A percentile compares a stretch with the other conserved stretches of the same genome.
Conservation (phyloP, 2,797 vertebrate species). For the Anisognathus igniventris region DNA sequence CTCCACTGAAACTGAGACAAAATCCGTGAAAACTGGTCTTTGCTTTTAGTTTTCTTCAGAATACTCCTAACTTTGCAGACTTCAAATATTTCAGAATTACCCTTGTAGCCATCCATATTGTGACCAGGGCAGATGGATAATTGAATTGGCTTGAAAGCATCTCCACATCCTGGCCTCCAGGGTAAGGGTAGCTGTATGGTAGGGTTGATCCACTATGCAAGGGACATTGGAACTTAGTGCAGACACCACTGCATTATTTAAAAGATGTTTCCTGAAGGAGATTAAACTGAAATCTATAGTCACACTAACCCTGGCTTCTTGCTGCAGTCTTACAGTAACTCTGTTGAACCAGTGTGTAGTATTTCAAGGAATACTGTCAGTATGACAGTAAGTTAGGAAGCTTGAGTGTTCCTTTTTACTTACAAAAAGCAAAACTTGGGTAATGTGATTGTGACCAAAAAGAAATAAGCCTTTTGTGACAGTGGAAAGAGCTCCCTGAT, state of each 20-base stretch:
- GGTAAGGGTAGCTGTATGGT: not conserved
- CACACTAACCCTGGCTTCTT: not conserved
- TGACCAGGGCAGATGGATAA: not conserved
- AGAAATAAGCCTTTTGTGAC: not conserved
- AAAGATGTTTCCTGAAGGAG: not conserved
- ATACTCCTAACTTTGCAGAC: not conserved
- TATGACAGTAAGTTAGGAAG: not conserved
- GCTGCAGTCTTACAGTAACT: not conserved
- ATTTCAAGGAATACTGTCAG: not conserved
- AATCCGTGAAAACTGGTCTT: not conserved
- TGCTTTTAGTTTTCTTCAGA: not conserved
- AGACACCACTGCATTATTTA: not conserved
- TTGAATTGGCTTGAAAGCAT: not conserved
- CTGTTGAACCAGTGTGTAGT: not conserved
- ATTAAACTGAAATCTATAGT: not conserved
- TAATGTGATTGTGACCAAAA: not conserved
- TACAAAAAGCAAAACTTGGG: not conserved
- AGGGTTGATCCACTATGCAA: not conserved
- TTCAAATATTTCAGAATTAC: not conserved
- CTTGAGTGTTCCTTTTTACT: not conserved
- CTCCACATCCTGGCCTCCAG: not conserved
- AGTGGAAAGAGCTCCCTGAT: not conserved
- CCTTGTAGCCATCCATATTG: not conserved
- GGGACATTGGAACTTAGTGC: not conserved
- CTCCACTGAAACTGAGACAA: not conserved